A percentile compares a stretch with the other conserved stretches of the same genome.
Conservation (phyloP, 2,113 vertebrate genomes). For the Pseudolaguvia tuberculata region DNA sequence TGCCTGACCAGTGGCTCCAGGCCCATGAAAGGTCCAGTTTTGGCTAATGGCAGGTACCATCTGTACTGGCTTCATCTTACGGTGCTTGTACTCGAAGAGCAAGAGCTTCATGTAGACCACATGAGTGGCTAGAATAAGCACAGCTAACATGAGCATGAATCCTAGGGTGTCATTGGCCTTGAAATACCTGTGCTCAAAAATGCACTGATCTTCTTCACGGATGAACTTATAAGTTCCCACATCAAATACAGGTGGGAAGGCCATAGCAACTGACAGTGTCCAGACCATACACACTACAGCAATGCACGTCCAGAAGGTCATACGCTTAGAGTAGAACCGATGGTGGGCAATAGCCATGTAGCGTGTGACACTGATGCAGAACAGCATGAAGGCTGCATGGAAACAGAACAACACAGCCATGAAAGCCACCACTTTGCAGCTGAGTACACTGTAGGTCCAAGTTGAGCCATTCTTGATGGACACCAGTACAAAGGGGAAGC, state of each 20-base stretch:
- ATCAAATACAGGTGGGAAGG: slow-evolving; percentile 87
- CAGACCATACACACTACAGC: slow-evolving; percentile 92
- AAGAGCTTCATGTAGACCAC: slow-evolving; percentile 90
- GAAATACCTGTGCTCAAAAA: slow-evolving; percentile 93
- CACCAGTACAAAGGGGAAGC: slow-evolving; percentile 88
- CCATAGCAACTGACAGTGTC: slow-evolving; percentile 91
- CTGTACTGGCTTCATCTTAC: slow-evolving; percentile 93
- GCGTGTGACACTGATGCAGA: slow-evolving; percentile 89
- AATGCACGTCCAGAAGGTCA: slow-evolving; percentile 91
- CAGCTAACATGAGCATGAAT: slow-evolving; percentile 93
- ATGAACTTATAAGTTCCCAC: slow-evolving; percentile 94
- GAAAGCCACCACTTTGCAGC: slow-evolving; percentile 92
- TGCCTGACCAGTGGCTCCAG: slow-evolving; percentile 88
- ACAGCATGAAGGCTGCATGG: slow-evolving; percentile 92
- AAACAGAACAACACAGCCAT: slow-evolving; percentile 92
- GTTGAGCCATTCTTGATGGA: slow-evolving; percentile 86
- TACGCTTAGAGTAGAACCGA: slow-evolving; percentile 89
- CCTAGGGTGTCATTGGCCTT: slow-evolving; percentile 92
- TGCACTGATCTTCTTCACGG: slow-evolving; percentile 89
- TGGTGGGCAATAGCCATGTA: slow-evolving; percentile 94
- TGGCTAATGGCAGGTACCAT: slow-evolving; percentile 92
- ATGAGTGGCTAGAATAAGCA: slow-evolving; percentile 87
- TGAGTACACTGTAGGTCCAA: slow-evolving; percentile 86
- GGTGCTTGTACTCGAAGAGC: slow-evolving; percentile 88
- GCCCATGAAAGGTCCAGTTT: slow-evolving; percentile 95